These are phyloP conservation scores for Dioctria linearis DNA, from an alignment of 2,888 invertebrate species.

Conservation along the genomic window DNA sequence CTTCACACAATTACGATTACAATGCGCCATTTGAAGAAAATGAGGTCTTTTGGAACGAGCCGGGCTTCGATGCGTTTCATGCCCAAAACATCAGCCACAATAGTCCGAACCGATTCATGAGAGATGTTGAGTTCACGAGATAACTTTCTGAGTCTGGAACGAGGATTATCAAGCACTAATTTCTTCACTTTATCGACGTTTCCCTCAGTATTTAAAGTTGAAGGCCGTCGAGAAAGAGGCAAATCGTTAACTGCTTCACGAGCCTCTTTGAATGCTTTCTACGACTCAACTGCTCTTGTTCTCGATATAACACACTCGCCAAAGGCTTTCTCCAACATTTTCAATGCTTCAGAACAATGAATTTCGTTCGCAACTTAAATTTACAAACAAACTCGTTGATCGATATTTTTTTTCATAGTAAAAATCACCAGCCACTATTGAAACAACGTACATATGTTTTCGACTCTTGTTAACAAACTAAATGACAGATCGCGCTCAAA, in stretches of 20 bases:
- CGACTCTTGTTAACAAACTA: background rate
- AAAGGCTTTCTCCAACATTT: slow-evolving; percentile 13
- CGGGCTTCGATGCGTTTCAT: too few relatives aligned
- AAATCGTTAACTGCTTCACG: background rate
- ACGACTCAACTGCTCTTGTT: background rate
- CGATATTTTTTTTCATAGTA: background rate
- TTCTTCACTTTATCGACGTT: too few relatives aligned
- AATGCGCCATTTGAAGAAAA: too few relatives aligned
- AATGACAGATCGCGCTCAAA: slow-evolving; percentile 6
- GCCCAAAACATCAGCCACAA: too few relatives aligned
- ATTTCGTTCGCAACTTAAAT: background rate
- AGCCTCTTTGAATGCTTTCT: background rate
- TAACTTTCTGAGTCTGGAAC: too few relatives aligned
- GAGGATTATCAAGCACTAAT: too few relatives aligned
- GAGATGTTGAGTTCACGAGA: too few relatives aligned
- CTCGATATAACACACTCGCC: slow-evolving; percentile 1
- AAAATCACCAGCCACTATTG: background rate
- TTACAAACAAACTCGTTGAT: slow-evolving; percentile 1
- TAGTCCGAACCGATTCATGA: too few relatives aligned
- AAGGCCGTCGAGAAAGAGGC: slow-evolving; percentile 11
- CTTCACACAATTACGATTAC: too few relatives aligned
- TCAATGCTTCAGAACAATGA: background rate
- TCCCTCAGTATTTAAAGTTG: slow-evolving; percentile 1
- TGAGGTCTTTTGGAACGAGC: too few relatives aligned
- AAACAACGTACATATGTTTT: background rate